Percentiles rank a stretch among this genome's conserved stretches.
phyloP scores from a whole-genome alignment of 2,113 vertebrate species.

The Chinchilla lanigera region DNA sequence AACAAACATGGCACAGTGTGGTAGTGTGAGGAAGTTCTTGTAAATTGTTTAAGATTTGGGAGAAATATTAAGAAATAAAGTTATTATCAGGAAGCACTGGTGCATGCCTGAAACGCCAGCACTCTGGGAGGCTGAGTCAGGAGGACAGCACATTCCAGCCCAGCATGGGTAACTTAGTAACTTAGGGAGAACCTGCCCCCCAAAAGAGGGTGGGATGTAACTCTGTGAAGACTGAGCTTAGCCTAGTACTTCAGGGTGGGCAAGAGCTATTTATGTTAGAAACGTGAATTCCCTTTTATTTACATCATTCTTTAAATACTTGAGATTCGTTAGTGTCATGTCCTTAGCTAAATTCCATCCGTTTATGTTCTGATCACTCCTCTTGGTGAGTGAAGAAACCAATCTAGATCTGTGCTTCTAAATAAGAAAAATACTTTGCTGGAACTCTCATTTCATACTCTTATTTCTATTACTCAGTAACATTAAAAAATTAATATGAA shows the following conservation, averaged over 20 bases:
- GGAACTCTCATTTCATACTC: neutral
- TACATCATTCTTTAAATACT: slow-evolving; percentile 42
- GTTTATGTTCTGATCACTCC: slow-evolving; percentile 60
- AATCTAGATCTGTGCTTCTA: slow-evolving; percentile 15
- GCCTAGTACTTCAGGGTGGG: neutral
- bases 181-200: neutral
- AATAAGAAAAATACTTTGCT: slow-evolving; percentile 23
- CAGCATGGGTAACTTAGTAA: neutral
- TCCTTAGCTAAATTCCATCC: slow-evolving; percentile 22
- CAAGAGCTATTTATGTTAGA: neutral
- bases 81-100: neutral
- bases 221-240: neutral
- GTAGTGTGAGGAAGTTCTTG: neutral
- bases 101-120: neutral
- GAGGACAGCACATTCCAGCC: neutral
- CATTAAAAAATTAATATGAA: slow-evolving; percentile 4
- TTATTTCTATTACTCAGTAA: slow-evolving; percentile 24
- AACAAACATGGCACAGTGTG: neutral
- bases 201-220: neutral
- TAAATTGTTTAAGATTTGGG: neutral
- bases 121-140: neutral
- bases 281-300: neutral
- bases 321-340: neutral
- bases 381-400: slow-evolving; percentile 36
- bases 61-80: neutral